phyloP scores from a whole-genome alignment of 2,113 vertebrate species.

The Lampris megalopsis region DNA sequence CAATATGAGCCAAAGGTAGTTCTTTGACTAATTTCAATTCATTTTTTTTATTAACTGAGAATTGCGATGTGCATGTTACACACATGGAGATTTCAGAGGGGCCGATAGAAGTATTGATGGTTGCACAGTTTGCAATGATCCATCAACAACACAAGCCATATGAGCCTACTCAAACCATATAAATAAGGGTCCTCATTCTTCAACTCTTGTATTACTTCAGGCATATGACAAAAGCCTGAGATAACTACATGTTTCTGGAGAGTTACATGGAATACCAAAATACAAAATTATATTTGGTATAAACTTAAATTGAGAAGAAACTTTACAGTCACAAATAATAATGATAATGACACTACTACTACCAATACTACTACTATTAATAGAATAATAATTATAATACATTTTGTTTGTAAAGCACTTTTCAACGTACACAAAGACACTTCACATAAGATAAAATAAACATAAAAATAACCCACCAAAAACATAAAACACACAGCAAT shows the following conservation, averaged over 20 bases:
- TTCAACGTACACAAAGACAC: no score
- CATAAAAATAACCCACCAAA: no score
- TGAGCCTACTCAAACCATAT: conserved; percentile 53
- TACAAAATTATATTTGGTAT: neutral
- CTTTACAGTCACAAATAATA: no score
- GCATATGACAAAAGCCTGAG: conserved; percentile 21
- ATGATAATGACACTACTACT: no score
- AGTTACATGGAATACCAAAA: conserved; percentile 22
- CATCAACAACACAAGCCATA: conserved; percentile 55
- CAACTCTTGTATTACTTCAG: conserved; percentile 50
- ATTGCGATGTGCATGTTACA: conserved; percentile 42
- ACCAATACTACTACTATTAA: no score
- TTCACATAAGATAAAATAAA: no score
- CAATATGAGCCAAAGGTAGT: conserved; percentile 42
- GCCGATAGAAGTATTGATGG: conserved; percentile 61
- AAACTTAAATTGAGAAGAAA: neutral
- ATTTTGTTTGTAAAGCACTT: no score
- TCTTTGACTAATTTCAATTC: conserved; percentile 50
- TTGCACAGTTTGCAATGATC: conserved; percentile 48
- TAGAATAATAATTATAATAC: no score
- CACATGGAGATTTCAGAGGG: conserved; percentile 40
- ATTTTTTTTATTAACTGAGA: conserved; percentile 1
- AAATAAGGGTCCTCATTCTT: conserved; percentile 36
- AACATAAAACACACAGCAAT: no score
- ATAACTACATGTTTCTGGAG: conserved; percentile 27